Conservation (phyloP, 2,113 vertebrate species). For the Lophotis ruficrista region DNA sequence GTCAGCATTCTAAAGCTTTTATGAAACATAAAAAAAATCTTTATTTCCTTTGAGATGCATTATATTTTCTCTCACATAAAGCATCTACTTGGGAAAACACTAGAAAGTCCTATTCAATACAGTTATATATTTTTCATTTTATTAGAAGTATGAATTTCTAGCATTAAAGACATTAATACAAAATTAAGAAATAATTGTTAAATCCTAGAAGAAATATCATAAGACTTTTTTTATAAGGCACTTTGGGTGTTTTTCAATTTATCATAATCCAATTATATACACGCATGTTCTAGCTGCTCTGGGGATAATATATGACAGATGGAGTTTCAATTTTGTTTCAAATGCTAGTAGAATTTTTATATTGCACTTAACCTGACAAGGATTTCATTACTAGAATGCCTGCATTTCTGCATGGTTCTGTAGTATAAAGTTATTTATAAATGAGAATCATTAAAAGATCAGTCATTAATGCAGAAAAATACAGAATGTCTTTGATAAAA, state of each 20-base stretch:
- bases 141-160: background rate
- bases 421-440: conserved; percentile 3
- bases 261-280: conserved; percentile 23
- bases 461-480: background rate
- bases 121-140: background rate
- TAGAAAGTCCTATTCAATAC: background rate
- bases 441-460: background rate
- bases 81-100: background rate
- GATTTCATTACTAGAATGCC: background rate
- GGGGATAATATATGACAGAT: background rate
- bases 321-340: background rate
- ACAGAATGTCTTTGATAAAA: background rate
- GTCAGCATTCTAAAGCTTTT: background rate
- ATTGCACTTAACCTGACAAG: background rate
- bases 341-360: background rate
- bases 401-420: background rate
- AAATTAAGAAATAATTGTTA: background rate
- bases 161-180: background rate
- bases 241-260: background rate
- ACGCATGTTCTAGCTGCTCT: background rate
- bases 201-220: background rate
- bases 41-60: background rate
- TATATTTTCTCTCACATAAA: background rate
- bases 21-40: background rate
- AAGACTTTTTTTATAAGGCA: background rate